Evolutionary conservation across 2,797 vertebrate species (phyloP), one percentile per base, ranked within the genome.

Genomic region (Urocyon cinereoargenteus): DNA sequence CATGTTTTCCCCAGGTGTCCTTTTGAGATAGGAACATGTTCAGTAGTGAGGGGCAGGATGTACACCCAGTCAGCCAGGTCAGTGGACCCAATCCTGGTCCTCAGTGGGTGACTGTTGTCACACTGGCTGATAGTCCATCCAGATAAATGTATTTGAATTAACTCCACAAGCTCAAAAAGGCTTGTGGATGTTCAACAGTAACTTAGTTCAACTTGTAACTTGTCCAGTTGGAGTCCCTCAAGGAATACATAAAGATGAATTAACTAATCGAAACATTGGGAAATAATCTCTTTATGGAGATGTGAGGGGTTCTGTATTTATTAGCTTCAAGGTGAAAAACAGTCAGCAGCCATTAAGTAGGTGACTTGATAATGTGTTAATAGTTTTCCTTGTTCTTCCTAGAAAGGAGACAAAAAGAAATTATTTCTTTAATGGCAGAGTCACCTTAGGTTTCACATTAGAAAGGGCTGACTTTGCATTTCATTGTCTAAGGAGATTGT

Each of bases 361-460:
- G 51, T 11, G 8, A 62, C 22, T 9, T 51, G 24, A 75, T 79
- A 24, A 96, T 9, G 45, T 12, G 2, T 6, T 31, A 73, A 49
- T 13, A 15, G 18, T 31, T 61, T 53, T 57, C 62, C 53, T 62
- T 40, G 4, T 36, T 73, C 68, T 49, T n/a, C 21, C 40, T 14
- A 26, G 82, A 49, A 1, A 70, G 15, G 31, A 90, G 31, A 31
- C 18, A 75, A 21, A 72, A 78, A 51, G 8, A 68, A 75, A 28
- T 34, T 18, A 14, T 79, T 92, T 85, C 36, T 86, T 89, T 73
- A 93, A 31, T 0, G 40, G 82, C 40, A 90, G 40, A 86, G 28
- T 13, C 64, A 36, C 18, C 18, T 57, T 49, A 40, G 49, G 11
- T 66, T 70, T 49, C 53, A 18, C 10, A 5, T 18, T 49, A 64